Conservation (phyloP, 2,797 vertebrate species). For the Heterohyrax brucei region DNA sequence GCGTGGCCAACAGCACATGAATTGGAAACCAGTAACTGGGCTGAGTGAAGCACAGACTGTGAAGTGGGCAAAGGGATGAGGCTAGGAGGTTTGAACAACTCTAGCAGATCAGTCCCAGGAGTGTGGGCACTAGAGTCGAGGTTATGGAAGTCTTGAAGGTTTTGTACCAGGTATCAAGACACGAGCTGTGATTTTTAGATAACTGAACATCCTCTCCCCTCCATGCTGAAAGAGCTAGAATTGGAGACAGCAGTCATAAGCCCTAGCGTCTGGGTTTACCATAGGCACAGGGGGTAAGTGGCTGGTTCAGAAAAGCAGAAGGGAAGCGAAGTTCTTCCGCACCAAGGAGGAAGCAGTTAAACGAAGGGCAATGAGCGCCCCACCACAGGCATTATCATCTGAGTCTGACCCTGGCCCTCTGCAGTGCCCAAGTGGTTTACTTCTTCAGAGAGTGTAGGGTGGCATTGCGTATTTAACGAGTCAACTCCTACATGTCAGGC, state of each 20-base stretch:
- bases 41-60: background rate
- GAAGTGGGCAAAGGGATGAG: background rate
- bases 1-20: background rate
- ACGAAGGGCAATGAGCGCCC: background rate
- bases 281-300: background rate
- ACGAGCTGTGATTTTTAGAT: background rate
- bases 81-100: background rate
- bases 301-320: background rate
- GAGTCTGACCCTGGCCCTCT: background rate
- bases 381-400: background rate
- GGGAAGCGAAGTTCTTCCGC: background rate
- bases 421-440: background rate
- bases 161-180: background rate
- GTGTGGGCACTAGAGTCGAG: background rate
- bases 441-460: background rate
- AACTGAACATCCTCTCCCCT: background rate
- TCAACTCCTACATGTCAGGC: background rate
- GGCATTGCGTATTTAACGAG: background rate
- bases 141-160: background rate
- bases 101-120: background rate
- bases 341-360: background rate
- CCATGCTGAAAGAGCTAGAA: background rate
- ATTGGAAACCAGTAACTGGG: background rate
- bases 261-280: fast-evolving
- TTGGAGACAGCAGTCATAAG: background rate